These are phyloP conservation scores for Linhomoeus sp. DNA, from an alignment of 2,888 invertebrate species.

Conservation along the genomic window DNA sequence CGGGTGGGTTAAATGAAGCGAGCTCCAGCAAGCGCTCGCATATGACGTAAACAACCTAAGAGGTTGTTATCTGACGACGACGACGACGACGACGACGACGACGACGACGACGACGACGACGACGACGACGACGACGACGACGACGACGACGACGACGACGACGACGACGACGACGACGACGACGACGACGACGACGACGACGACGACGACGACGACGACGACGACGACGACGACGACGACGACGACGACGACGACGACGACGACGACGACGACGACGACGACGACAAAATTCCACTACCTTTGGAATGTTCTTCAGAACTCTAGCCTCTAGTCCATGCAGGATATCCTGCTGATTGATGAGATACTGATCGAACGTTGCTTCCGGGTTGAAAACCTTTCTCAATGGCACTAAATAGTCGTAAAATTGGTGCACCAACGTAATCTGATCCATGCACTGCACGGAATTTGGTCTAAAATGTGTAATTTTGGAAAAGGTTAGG, in stretches of 20 bases:
- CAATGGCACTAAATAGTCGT: constrained; percentile 50
- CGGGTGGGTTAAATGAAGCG: constrained; percentile 32
- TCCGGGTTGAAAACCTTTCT: constrained; percentile 47
- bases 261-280: constrained; percentile 2
- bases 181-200: neutral
- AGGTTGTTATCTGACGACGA: too few relatives aligned
- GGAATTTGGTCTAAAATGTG: constrained; percentile 42
- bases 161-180: neutral
- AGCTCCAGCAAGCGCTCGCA: constrained; percentile 55
- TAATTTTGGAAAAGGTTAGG: too few relatives aligned
- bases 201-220: neutral
- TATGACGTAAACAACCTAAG: constrained; percentile 54
- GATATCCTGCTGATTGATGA: constrained; percentile 48
- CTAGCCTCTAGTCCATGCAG: constrained; percentile 59
- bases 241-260: constrained; percentile 1
- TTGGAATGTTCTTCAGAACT: constrained; percentile 52
- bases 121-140: neutral
- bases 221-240: neutral
- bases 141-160: neutral
- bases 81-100: constrained; percentile 2
- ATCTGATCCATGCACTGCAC: constrained; percentile 66
- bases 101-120: neutral
- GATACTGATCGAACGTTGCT: constrained; percentile 28
- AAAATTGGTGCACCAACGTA: constrained; percentile 57
- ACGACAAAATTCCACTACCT: constrained; percentile 36